phyloP scores from a whole-genome alignment of 53 echinoderm and acorn worm genomes.

The Astropecten irregularis region DNA sequence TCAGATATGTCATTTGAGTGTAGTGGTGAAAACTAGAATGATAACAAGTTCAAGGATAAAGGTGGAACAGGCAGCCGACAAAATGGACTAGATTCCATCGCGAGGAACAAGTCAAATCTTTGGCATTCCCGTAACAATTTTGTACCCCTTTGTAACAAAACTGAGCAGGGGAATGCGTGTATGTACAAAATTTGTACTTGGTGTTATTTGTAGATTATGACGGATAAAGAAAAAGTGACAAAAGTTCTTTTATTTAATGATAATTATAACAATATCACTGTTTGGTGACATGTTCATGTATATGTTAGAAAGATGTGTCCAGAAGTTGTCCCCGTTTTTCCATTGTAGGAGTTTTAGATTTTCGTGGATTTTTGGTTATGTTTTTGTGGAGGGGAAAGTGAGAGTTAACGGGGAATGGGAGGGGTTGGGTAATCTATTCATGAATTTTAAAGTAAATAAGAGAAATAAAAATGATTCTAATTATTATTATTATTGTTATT shows the following conservation, averaged over 20 bases:
- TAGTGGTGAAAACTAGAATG: background rate
- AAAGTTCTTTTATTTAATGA: constrained; percentile 61
- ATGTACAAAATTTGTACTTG: constrained; percentile 67
- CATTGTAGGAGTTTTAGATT: constrained; percentile 42
- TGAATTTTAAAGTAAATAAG: constrained; percentile 60
- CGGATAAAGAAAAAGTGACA: constrained; percentile 41
- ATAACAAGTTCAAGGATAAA: background rate
- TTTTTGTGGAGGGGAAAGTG: constrained; percentile 49
- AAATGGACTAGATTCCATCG: constrained; percentile 12
- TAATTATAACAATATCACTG: constrained; percentile 56
- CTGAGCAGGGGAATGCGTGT: constrained; percentile 51
- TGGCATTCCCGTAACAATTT: constrained; percentile 61
- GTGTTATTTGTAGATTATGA: constrained; percentile 56
- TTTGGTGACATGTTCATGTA: constrained; percentile 61
- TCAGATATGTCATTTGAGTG: background rate
- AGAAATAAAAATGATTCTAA: constrained; percentile 51
- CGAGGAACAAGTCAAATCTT: constrained; percentile 30
- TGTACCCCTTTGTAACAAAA: constrained; percentile 65
- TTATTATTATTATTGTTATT: constrained; percentile 55
- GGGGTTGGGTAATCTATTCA: constrained; percentile 51
- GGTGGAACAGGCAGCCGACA: constrained; percentile 31
- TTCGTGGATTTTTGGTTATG: constrained; percentile 39
- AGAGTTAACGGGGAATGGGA: constrained; percentile 7
- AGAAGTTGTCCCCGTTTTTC: constrained; percentile 43
- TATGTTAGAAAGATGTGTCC: constrained; percentile 58